Percentiles rank a stretch among this genome's conserved stretches.
phyloP scores from a whole-genome alignment of 2,888 invertebrate genomes.

The Boloria selene region DNA sequence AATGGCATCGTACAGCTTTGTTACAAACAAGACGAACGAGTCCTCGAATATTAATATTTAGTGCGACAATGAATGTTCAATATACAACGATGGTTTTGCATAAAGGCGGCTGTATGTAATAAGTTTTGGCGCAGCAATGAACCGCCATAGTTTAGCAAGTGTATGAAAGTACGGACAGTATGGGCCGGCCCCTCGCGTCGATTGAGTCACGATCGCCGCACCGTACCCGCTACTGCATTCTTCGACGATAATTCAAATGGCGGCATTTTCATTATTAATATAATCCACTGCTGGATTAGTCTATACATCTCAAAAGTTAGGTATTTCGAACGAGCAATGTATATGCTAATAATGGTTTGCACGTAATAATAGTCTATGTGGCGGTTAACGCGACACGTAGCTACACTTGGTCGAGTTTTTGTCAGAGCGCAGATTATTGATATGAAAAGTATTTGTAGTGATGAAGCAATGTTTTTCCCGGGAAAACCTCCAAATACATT shows the following conservation, averaged over 20 bases:
- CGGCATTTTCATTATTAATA: constrained; percentile 39
- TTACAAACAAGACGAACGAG: constrained; percentile 19
- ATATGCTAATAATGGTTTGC: constrained; percentile 13
- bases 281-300: constrained; percentile 50
- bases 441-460: constrained; percentile 38
- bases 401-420: constrained; percentile 37
- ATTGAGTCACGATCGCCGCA: constrained; percentile 66
- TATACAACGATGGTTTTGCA: constrained; percentile 33
- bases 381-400: constrained; percentile 32
- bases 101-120: not conserved
- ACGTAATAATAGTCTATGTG: not conserved
- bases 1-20: constrained; percentile 24
- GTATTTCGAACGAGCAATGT: constrained; percentile 38
- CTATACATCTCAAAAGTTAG: constrained; percentile 10
- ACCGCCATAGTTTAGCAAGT: constrained; percentile 38
- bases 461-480: constrained; percentile 31
- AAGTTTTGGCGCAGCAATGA: constrained; percentile 45
- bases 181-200: constrained; percentile 61
- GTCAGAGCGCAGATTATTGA: constrained; percentile 40
- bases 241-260: constrained; percentile 49
- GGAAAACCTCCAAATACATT: constrained; percentile 17
- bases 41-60: constrained; percentile 28
- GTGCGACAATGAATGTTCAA: constrained; percentile 1
- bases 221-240: constrained; percentile 53
- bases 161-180: constrained; percentile 49